Percentiles rank a stretch among this genome's conserved stretches.
Conservation (phyloP, 2,113 vertebrate genomes). For the Puffinus mauretanicus region DNA sequence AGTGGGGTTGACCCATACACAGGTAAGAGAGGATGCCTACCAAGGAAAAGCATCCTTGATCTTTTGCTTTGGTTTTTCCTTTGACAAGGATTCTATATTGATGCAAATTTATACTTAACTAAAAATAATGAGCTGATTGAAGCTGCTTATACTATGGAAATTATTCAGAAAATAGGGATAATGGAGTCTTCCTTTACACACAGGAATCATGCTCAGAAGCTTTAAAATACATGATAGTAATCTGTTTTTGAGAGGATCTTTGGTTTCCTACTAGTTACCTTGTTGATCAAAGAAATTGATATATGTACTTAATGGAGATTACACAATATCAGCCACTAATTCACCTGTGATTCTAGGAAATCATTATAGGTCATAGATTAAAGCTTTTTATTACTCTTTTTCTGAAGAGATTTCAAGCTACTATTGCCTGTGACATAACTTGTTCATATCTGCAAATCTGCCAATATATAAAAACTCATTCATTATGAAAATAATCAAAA, state of each 20-base stretch:
- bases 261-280: neutral
- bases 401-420: neutral
- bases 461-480: neutral
- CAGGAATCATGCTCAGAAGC: neutral
- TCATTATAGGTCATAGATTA: neutral
- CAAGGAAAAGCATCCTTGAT: neutral
- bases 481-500: neutral
- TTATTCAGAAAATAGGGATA: neutral
- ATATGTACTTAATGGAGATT: neutral
- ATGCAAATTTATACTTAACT: neutral
- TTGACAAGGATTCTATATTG: neutral
- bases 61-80: neutral
- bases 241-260: neutral
- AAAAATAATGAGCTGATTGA: neutral
- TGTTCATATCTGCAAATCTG: neutral
- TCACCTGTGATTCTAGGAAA: neutral
- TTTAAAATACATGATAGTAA: neutral
- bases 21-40: conserved; percentile 68
- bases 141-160: neutral
- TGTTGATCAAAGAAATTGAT: neutral
- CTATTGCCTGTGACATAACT: neutral
- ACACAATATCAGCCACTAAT: neutral
- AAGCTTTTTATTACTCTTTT: neutral
- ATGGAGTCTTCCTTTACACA: neutral
- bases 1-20: conserved; percentile 85